These are phyloP conservation scores for Fabriciana adippe DNA, from an alignment of 2,888 invertebrate species.

Conservation along the genomic window DNA sequence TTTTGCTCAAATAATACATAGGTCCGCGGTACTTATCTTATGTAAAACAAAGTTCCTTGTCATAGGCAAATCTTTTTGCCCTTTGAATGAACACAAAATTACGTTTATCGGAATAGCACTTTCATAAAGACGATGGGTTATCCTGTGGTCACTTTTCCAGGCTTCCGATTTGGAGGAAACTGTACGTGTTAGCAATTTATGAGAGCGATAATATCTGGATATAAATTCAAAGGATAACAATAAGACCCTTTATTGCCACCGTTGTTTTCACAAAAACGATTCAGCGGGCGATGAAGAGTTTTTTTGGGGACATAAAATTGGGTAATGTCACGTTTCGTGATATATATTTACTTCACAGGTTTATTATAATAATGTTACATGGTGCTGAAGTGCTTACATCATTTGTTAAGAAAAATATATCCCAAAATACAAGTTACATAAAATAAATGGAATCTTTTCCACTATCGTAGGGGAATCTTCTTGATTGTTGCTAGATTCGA, in stretches of 20 bases:
- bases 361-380: slow-evolving; percentile 45
- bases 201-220: slow-evolving; percentile 78
- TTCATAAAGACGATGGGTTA: slow-evolving; percentile 43
- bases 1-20: too few species aligned
- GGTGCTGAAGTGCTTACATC: not conserved
- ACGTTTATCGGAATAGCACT: slow-evolving; percentile 30
- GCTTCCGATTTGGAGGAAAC: slow-evolving; percentile 65
- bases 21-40: too few species aligned
- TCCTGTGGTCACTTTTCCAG: slow-evolving; percentile 68
- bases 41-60: too few species aligned
- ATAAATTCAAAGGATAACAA: slow-evolving; percentile 82
- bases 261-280: slow-evolving; percentile 80
- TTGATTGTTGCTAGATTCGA: not conserved
- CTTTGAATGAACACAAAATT: slow-evolving; percentile 5
- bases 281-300: slow-evolving; percentile 65
- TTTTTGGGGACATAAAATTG: slow-evolving; percentile 71
- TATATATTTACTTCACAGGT: slow-evolving; percentile 62
- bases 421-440: too few species aligned
- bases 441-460: too few species aligned
- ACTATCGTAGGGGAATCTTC: too few species aligned
- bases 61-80: too few species aligned
- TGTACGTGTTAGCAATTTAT: slow-evolving; percentile 75
- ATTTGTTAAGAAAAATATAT: not conserved
- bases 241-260: slow-evolving; percentile 78
- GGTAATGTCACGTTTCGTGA: slow-evolving; percentile 68